Evolutionary conservation across 2,113 vertebrate genomes (phyloP).

Genomic region (Lanius ludovicianus): DNA sequence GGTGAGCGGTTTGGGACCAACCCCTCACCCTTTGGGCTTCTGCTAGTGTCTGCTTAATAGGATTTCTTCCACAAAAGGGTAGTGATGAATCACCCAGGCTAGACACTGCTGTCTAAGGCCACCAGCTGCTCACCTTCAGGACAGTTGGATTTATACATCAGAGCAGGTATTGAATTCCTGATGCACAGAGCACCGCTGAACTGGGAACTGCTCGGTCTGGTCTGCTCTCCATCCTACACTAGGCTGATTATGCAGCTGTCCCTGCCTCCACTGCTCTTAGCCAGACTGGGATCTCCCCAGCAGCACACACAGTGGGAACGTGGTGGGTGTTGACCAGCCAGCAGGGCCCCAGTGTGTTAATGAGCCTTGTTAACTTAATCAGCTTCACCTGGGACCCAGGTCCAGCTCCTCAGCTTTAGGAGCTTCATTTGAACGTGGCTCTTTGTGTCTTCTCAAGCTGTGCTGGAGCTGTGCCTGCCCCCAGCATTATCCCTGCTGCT

Average conservation of each 20-base stretch:
- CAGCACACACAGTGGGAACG: not conserved
- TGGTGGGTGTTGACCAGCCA: not conserved
- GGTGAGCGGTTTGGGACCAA: not conserved
- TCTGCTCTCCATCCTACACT: not conserved
- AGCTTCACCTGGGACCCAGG: not conserved
- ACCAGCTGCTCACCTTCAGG: slow-evolving; percentile 53
- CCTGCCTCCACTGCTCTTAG: not conserved
- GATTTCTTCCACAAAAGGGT: not conserved
- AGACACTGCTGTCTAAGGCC: slow-evolving; percentile 36
- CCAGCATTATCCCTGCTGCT: fast-evolving
- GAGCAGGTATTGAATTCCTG: not conserved
- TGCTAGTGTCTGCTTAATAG: slow-evolving; percentile 2
- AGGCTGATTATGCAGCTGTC: not conserved
- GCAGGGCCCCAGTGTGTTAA: not conserved
- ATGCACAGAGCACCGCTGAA: not conserved
- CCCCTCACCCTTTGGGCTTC: not conserved
- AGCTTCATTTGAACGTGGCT: not conserved
- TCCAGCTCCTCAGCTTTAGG: not conserved
- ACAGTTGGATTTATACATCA: not conserved
- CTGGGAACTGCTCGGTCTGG: not conserved
- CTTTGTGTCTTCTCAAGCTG: fast-evolving
- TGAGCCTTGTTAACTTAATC: not conserved
- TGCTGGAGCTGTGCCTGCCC: not conserved
- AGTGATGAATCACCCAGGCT: slow-evolving; percentile 47
- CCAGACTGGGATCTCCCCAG: not conserved